Evolutionary conservation across 2,797 vertebrate species (phyloP).

Genomic region (Pangasius krempfi): DNA sequence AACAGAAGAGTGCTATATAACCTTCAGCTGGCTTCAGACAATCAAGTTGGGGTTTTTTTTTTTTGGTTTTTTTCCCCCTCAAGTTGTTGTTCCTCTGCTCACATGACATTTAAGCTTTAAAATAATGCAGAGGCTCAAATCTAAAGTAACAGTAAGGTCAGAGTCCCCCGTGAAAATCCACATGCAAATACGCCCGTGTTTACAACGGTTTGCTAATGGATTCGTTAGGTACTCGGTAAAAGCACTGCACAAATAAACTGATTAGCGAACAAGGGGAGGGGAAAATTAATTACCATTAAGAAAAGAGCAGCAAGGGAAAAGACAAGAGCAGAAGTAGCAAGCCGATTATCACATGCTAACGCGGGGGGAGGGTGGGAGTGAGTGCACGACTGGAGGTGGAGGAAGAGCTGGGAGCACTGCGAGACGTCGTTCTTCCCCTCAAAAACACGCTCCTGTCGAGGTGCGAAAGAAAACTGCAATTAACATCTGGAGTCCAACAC

Average conservation of each 20-base stretch:
- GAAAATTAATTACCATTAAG: background rate
- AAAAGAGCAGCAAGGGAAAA: background rate
- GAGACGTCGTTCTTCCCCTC: background rate
- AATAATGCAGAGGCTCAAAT: too few species aligned
- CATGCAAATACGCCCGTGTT: background rate
- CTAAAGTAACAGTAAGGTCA: background rate
- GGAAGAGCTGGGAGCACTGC: background rate
- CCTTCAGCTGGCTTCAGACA: constrained; percentile 31
- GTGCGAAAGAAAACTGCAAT: background rate
- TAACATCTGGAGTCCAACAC: background rate
- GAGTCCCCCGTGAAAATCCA: constrained; percentile 1
- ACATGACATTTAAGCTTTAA: background rate
- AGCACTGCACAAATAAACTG: background rate
- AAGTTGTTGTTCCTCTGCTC: background rate
- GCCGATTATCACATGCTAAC: background rate
- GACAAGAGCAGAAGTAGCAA: background rate
- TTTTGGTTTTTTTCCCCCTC: background rate
- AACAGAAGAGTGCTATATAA: constrained; percentile 33
- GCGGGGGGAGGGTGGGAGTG: background rate
- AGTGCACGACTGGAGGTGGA: background rate
- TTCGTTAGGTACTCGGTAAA: background rate
- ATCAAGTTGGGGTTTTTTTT: background rate
- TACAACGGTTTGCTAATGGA: constrained; percentile 10
- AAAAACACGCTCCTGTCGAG: background rate
- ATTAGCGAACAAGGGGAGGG: constrained; percentile 2